Conservation (phyloP, 2,113 vertebrate species). For the Thymallus thymallus region DNA sequence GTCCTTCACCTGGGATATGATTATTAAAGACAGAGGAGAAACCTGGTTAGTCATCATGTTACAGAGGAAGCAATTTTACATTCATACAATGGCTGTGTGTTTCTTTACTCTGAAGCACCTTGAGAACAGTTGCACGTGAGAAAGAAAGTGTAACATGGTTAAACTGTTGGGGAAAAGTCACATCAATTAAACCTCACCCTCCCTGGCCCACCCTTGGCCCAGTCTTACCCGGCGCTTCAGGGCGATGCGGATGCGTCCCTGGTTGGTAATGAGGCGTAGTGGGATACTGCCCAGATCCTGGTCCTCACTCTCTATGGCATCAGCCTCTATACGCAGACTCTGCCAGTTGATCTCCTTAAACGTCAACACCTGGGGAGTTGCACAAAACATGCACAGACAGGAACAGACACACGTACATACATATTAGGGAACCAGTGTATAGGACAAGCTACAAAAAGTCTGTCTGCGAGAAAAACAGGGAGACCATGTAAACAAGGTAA, state of each 20-base stretch:
- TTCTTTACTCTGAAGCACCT: neutral
- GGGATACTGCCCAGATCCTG: constrained; percentile 82
- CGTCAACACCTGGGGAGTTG: constrained; percentile 77
- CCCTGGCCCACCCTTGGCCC: neutral
- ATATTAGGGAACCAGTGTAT: too few species aligned
- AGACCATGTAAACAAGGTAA: neutral
- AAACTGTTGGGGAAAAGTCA: too few species aligned
- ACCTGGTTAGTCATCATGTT: too few species aligned
- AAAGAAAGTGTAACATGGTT: too few species aligned
- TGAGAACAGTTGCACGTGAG: too few species aligned
- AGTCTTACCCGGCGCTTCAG: constrained; percentile 84
- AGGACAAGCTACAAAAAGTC: neutral
- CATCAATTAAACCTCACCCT: too few species aligned
- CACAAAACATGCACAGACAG: neutral
- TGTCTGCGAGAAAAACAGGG: neutral
- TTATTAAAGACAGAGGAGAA: too few species aligned
- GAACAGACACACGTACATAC: neutral
- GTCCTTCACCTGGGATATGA: constrained; percentile 84
- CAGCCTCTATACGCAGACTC: constrained; percentile 85
- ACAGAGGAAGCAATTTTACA: neutral
- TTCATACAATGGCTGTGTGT: neutral
- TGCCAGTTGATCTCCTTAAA: constrained; percentile 93
- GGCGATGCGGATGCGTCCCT: constrained; percentile 83
- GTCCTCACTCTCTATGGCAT: constrained; percentile 83
- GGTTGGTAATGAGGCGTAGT: constrained; percentile 86